phyloP scores from a whole-genome alignment of 2,888 invertebrate species.

The Fabriciana adippe region DNA sequence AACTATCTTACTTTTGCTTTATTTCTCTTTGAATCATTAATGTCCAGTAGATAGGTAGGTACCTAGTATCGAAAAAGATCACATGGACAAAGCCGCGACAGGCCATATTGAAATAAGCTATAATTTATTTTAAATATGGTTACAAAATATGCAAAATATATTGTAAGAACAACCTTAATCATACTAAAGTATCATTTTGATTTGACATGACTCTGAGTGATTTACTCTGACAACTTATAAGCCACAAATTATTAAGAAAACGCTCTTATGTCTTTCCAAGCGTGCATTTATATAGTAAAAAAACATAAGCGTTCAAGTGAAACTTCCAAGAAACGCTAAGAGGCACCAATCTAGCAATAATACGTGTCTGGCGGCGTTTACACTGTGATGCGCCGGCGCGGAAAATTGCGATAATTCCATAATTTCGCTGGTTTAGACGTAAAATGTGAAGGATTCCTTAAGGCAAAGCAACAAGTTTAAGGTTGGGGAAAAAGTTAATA shows the following conservation, averaged over 20 bases:
- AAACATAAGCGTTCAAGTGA: conserved; percentile 24
- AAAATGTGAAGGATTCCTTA: conserved; percentile 22
- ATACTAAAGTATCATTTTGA: no score
- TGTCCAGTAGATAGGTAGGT: no score
- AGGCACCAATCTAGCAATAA: conserved; percentile 37
- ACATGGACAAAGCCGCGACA: no score
- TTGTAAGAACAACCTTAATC: no score
- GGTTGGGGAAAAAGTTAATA: not conserved
- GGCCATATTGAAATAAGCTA: no score
- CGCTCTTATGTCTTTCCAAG: not conserved
- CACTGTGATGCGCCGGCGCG: conserved; percentile 41
- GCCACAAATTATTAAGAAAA: conserved; percentile 7
- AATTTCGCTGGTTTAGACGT: conserved; percentile 30
- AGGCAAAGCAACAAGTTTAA: conserved; percentile 25
- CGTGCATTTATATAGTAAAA: conserved; percentile 25
- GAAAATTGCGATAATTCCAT: conserved; percentile 45
- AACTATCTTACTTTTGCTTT: no score
- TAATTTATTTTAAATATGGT: no score
- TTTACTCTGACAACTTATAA: conserved; percentile 1
- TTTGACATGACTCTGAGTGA: not conserved
- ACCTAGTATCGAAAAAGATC: no score
- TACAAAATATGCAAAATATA: no score
- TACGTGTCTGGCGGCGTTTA: conserved; percentile 42
- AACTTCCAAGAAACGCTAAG: conserved; percentile 36
- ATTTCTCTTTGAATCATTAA: no score